Percentiles rank a stretch among this genome's conserved stretches.
Conservation (phyloP, 2,797 vertebrate genomes). For the Poecile montanus region DNA sequence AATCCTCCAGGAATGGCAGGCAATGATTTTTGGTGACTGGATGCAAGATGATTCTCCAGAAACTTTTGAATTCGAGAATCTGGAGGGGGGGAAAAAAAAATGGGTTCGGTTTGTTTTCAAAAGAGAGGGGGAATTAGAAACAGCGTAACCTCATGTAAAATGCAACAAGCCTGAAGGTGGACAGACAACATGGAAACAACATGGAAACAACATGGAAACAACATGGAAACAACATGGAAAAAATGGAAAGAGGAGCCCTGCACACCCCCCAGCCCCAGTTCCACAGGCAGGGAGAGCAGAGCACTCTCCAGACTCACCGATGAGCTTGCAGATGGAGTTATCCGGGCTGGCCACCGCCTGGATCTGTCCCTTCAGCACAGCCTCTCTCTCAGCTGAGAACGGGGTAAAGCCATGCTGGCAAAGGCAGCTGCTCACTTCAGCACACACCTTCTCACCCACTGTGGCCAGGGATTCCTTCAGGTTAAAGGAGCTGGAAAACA, state of each 20-base stretch:
- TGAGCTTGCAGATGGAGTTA: constrained; percentile 88
- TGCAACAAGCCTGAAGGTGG: neutral
- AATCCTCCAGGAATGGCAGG: constrained; percentile 87
- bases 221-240: neutral
- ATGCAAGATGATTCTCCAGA: constrained; percentile 86
- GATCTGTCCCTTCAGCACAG: constrained; percentile 88
- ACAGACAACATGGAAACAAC: neutral
- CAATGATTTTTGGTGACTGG: constrained; percentile 79
- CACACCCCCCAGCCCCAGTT: neutral
- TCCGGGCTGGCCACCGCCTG: constrained; percentile 79
- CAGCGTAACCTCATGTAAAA: fast-evolving
- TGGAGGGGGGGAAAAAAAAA: constrained; percentile 47
- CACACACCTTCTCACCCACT: constrained; percentile 87
- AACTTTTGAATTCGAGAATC: constrained; percentile 89
- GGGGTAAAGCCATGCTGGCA: constrained; percentile 84
- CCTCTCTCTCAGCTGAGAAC: constrained; percentile 78
- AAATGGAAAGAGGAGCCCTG: neutral
- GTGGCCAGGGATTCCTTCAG: constrained; percentile 82
- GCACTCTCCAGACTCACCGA: constrained; percentile 79
- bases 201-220: neutral
- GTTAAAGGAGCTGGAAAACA: constrained; percentile 80
- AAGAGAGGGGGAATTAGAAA: neutral
- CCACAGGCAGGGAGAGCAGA: neutral
- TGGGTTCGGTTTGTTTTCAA: neutral
- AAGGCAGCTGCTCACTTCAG: constrained; percentile 85